Base-by-base conservation (phyloP, 1,140 invertebrate genomes). In the Meloidogyne hapla region DNA sequence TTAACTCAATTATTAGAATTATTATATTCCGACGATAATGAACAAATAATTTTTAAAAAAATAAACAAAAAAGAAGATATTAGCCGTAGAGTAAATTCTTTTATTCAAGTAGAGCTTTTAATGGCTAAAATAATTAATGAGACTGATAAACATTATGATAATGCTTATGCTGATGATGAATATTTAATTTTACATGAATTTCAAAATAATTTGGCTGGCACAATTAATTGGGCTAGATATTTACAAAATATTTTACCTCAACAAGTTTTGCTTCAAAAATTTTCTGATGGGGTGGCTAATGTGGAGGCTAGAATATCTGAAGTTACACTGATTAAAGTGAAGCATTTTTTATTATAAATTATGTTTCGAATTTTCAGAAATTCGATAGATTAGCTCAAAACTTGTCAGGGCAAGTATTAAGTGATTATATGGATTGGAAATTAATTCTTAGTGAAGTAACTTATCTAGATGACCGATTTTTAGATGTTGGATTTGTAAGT, bases 201-300 rank as follows among this genome's bases (percentile, higher is more conserved):
- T 38, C 76, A 77, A 56, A 48, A 77, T 28, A 77, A 45, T 5
- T 26, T 77, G 12, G 76, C 76, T 48, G 72, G 64, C 56, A 63
- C 76, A 23, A 78, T 77, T 28, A 77, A 77, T 68, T 77, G 76
- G 76, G 48, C 64, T 40, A n/a, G 76, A 18, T 77, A 77, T 38
- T 12, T 77, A 4, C 69, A 78, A 69, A 26, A 23, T 45, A 76
- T 78, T 23, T 26, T 77, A 18, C 76, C 76, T 18, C 18, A 78
- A 21, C 74, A 77, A 76, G 64, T 77, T 25, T 33, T 77, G 18
- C 18, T 12, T 12, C 42, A 74, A n/a, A 67, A 42, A 33, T 77
- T 42, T 48, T 13, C 72, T 25, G 26, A 61, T 48, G 75, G 64
- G 9, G 42, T 77, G 18, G 62, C 71, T n/a, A 25, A 3, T 21